phyloP scores from a whole-genome alignment of 2,888 invertebrate genomes.

The Ganaspis brasiliensis region DNA sequence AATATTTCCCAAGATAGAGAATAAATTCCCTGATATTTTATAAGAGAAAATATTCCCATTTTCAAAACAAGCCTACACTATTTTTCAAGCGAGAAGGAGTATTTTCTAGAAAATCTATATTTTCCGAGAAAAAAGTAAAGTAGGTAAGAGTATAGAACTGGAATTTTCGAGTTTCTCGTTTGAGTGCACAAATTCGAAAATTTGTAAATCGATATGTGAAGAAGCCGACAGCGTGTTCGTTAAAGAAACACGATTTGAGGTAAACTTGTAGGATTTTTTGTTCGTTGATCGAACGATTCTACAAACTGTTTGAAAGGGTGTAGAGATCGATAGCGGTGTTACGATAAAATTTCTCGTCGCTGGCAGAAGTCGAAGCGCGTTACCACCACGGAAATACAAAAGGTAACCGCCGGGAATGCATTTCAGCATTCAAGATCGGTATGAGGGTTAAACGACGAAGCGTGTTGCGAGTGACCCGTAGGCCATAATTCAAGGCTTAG shows the following conservation, averaged over 20 bases:
- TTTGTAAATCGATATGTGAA: neutral
- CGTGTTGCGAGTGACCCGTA: slow-evolving; percentile 77
- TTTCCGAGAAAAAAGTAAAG: too few relatives aligned
- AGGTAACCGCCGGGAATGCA: slow-evolving; percentile 70
- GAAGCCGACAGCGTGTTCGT: slow-evolving; percentile 17
- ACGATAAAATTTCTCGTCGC: slow-evolving; percentile 61
- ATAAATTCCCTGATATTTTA: too few relatives aligned
- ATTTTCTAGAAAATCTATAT: too few relatives aligned
- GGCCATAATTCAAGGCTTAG: slow-evolving; percentile 75
- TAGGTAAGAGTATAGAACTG: too few relatives aligned
- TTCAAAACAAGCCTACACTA: too few relatives aligned
- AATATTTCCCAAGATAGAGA: too few relatives aligned
- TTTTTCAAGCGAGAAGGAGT: too few relatives aligned
- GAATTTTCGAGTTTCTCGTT: too few relatives aligned
- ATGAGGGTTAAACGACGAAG: slow-evolving; percentile 79
- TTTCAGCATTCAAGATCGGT: slow-evolving; percentile 69
- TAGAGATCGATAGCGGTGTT: slow-evolving; percentile 62
- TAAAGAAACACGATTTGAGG: slow-evolving; percentile 26
- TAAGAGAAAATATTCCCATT: too few relatives aligned
- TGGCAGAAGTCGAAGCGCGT: slow-evolving; percentile 61
- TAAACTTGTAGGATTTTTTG: slow-evolving; percentile 17
- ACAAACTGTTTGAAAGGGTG: slow-evolving; percentile 56
- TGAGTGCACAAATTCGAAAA: neutral
- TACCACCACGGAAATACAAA: slow-evolving; percentile 70
- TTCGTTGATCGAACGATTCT: slow-evolving; percentile 55